phyloP scores from a whole-genome alignment of 2,797 vertebrate genomes.

The Amphiprion clarkii region DNA sequence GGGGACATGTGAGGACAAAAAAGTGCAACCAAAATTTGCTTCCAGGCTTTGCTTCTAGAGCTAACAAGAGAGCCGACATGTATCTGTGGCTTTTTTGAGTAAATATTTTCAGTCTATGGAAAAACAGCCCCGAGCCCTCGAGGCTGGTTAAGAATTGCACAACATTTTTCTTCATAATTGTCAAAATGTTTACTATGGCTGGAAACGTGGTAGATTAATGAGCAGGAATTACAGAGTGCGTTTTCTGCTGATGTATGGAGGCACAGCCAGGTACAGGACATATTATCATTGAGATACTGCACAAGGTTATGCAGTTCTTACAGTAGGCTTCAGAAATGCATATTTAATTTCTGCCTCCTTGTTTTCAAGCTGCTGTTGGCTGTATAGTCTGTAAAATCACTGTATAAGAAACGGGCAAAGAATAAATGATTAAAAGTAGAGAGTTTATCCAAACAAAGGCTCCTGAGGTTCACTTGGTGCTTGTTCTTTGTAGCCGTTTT shows the following conservation, averaged over 20 bases:
- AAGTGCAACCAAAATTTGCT: conserved; percentile 18
- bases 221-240: conserved; percentile 1
- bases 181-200: conserved; percentile 6
- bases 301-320: conserved; percentile 4
- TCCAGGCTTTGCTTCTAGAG: conserved; percentile 11
- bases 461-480: neutral
- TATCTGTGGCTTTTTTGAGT: conserved; percentile 25
- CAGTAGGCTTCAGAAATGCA: conserved; percentile 1
- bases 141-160: conserved; percentile 7
- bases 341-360: conserved; percentile 9
- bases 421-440: too few species aligned
- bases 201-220: conserved; percentile 30
- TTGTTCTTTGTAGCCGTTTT: neutral
- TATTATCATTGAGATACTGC: neutral
- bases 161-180: conserved; percentile 6
- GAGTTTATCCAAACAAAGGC: too few species aligned
- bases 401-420: neutral
- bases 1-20: neutral
- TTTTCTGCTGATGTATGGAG: conserved; percentile 27
- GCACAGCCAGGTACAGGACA: neutral
- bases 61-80: conserved; percentile 23
- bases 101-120: conserved; percentile 38
- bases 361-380: neutral
- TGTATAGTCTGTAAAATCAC: too few species aligned
- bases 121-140: conserved; percentile 7